Evolutionary conservation across 2,113 vertebrate genomes (phyloP).

Genomic region (Alectura lathami): DNA sequence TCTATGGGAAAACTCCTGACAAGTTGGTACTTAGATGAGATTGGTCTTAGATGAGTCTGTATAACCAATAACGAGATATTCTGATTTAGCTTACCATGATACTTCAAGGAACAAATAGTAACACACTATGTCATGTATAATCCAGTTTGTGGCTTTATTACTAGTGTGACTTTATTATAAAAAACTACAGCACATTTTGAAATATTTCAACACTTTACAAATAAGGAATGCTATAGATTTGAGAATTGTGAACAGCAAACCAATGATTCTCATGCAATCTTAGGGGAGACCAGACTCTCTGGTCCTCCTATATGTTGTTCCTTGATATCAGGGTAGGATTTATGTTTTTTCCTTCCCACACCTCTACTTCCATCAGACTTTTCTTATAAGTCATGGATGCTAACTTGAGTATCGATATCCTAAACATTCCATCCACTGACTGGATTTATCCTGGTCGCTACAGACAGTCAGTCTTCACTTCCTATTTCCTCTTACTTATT

Average conservation of each 20-base stretch:
- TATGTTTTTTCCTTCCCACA: not conserved
- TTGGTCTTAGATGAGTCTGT: not conserved
- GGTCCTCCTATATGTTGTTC: not conserved
- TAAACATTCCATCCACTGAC: not conserved
- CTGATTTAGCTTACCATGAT: not conserved
- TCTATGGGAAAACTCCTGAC: not conserved
- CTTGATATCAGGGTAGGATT: not conserved
- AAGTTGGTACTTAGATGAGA: not conserved
- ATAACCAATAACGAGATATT: not conserved
- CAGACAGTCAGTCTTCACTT: not conserved
- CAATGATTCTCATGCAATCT: not conserved
- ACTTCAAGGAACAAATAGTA: not conserved
- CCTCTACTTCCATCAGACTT: rapidly evolving
- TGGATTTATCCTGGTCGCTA: not conserved
- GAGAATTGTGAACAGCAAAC: not conserved
- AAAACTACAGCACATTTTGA: rapidly evolving
- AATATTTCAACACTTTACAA: not conserved
- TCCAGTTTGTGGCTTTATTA: not conserved
- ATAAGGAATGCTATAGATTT: not conserved
- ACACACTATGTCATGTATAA: not conserved
- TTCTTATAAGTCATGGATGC: not conserved
- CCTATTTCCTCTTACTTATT: not conserved
- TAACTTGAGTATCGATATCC: not conserved
- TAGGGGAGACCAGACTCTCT: not conserved
- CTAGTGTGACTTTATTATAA: not conserved